Percentiles rank a stretch among this genome's conserved stretches.
Conservation (phyloP, 2,113 vertebrate species). For the Onychostruthus taczanowskii region DNA sequence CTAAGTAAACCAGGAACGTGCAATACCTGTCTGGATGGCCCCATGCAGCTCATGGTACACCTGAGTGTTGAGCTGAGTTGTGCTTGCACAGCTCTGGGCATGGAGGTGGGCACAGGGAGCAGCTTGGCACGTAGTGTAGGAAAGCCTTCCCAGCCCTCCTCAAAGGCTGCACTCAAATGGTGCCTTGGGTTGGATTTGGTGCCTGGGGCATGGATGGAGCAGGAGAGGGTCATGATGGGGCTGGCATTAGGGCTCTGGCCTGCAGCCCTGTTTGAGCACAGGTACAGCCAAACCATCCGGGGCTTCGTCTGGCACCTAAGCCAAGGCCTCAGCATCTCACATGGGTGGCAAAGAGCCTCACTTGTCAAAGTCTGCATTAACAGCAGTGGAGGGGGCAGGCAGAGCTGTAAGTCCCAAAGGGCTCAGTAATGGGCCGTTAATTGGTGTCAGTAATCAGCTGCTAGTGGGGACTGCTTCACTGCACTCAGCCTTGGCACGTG, state of each 20-base stretch:
- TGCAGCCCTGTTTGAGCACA: not conserved
- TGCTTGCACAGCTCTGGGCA: not conserved
- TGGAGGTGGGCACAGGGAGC: accelerated
- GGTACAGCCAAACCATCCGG: accelerated
- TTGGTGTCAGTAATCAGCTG: not conserved
- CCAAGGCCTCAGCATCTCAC: not conserved
- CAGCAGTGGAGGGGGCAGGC: not conserved
- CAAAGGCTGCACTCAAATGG: not conserved
- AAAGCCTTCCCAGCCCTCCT: not conserved
- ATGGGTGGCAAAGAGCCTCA: not conserved
- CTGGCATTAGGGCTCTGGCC: not conserved
- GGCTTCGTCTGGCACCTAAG: not conserved
- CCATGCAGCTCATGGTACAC: not conserved
- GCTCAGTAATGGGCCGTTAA: not conserved
- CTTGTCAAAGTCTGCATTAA: not conserved
- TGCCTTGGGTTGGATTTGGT: not conserved
- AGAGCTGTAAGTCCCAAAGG: not conserved
- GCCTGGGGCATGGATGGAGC: not conserved
- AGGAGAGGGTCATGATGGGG: not conserved
- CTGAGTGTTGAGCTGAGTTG: not conserved
- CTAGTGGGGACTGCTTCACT: accelerated
- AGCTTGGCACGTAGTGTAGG: accelerated
- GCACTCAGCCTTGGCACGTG: not conserved
- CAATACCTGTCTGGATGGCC: accelerated
- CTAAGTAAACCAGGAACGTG: not conserved